Conservation (phyloP, 2,888 invertebrate genomes). For the Apoda limacodes region DNA sequence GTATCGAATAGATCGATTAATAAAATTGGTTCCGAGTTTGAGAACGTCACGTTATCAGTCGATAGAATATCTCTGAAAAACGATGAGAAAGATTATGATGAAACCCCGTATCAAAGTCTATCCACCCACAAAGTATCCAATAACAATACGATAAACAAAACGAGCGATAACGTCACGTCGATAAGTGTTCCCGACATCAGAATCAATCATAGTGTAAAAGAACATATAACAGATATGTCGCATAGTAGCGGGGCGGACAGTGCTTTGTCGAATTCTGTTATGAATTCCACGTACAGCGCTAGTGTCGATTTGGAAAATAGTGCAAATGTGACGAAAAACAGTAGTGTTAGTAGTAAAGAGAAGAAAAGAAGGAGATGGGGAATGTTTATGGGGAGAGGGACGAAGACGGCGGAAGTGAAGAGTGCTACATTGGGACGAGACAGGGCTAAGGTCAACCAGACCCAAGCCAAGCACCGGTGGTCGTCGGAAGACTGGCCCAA, state of each 20-base stretch:
- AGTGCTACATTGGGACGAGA: slow-evolving; percentile 79
- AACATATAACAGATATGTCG: no score
- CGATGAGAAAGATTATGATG: slow-evolving; percentile 46
- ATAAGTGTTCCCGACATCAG: slow-evolving; percentile 38
- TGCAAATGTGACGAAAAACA: slow-evolving; percentile 31
- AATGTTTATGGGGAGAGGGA: slow-evolving; percentile 74
- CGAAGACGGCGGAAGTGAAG: slow-evolving; percentile 69
- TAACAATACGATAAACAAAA: slow-evolving; percentile 41
- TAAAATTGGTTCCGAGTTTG: slow-evolving; percentile 30
- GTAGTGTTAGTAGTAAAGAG: slow-evolving; percentile 58
- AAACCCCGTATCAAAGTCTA: slow-evolving; percentile 58
- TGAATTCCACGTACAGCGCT: slow-evolving; percentile 41
- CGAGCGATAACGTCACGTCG: slow-evolving; percentile 49
- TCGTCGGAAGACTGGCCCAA: slow-evolving; percentile 76
- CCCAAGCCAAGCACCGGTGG: slow-evolving; percentile 69
- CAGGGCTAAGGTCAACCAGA: slow-evolving; percentile 63
- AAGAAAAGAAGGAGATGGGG: slow-evolving; percentile 77
- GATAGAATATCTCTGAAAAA: slow-evolving; percentile 42
- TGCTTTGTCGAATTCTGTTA: slow-evolving; percentile 35
- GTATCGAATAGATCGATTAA: slow-evolving; percentile 30
- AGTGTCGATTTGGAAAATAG: slow-evolving; percentile 36
- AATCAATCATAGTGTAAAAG: slow-evolving; percentile 21
- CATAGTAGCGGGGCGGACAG: slow-evolving; percentile 29
- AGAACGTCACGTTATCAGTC: slow-evolving; percentile 36
- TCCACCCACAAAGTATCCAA: slow-evolving; percentile 48